Evolutionary conservation across 30 jellyfish, hydroid and myxozoan species (phyloP), one percentile per base, ranked within the genome.

Genomic region (Pseudorhiza aurosa): DNA sequence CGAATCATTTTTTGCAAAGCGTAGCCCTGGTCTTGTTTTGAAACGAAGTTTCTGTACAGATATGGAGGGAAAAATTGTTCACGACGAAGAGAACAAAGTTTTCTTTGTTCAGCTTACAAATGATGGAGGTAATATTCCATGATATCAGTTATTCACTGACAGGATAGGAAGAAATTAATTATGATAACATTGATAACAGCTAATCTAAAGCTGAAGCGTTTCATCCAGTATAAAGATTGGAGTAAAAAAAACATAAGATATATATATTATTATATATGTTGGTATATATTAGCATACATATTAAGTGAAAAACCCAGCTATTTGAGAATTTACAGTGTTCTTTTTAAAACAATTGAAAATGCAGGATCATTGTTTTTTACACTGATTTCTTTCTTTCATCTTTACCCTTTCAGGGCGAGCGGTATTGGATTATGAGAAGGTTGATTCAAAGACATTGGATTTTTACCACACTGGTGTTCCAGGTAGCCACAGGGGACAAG

Each of bases 381-480:
- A 27, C 15, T 8, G 18, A 25, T 28, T 15, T 18, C 24, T 60
- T 8, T 18, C 11, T 12, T 24, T 28, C 40, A 17, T 28, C 30
- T 47, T 45, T 68, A 25, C 56, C 26, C 15, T 65, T 68, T 21
- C 56, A 83, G 95, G 87, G 29, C 44, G 56, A 60, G 95, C 95
- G 9, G 82, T 85, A 1, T 36, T 85, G 11, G 89, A 85, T 21
- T 85, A 85, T 33, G 85, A 63, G 24, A 62, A 18, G 30, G 43
- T 39, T 0, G 33, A 29, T 22, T 14, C 75, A 12, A 18, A 39
- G 0, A 35, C 77, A 18, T 24, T 85, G 45, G 96, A 85, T 44
- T 63, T 85, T 53, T 72, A 72, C 26, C 96, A 85, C 60, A 85
- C 96, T 31, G 96, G 87, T 10, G 96, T 85, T 9, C 96, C 96